These are phyloP conservation scores for Temnothorax unifasciatus DNA, from an alignment of 2,888 invertebrate species.

Conservation along the genomic window DNA sequence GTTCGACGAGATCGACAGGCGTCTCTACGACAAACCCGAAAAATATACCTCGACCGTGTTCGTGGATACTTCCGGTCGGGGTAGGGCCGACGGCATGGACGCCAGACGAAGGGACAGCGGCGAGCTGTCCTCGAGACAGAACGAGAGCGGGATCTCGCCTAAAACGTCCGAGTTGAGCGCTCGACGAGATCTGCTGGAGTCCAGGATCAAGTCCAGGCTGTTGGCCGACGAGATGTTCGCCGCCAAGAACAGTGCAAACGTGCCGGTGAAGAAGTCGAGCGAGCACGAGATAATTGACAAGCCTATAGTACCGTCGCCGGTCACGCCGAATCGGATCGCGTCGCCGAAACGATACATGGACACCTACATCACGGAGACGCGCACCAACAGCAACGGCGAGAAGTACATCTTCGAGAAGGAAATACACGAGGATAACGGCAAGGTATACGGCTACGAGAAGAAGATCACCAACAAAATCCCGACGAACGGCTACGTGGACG, in stretches of 20 bases:
- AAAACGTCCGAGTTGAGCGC: constrained; percentile 89
- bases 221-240: constrained; percentile 85
- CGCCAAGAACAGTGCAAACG: constrained; percentile 76
- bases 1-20: constrained; percentile 83
- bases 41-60: constrained; percentile 85
- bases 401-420: constrained; percentile 85
- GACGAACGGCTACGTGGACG: constrained; percentile 86
- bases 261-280: constrained; percentile 77
- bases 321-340: constrained; percentile 81
- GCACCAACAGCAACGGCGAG: constrained; percentile 84
- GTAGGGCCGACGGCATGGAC: constrained; percentile 88
- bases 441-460: constrained; percentile 85
- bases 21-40: constrained; percentile 79
- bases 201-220: constrained; percentile 90
- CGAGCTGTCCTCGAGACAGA: constrained; percentile 68
- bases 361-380: constrained; percentile 83
- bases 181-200: constrained; percentile 92
- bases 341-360: constrained; percentile 84
- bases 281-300: constrained; percentile 84
- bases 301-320: constrained; percentile 84
- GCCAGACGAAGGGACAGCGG: constrained; percentile 76
- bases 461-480: constrained; percentile 87
- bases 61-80: constrained; percentile 87
- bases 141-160: constrained; percentile 74
- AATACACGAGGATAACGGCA: constrained; percentile 85